A percentile compares a stretch with the other conserved stretches of the same genome.
phyloP scores from a whole-genome alignment of 2,888 invertebrate genomes.

The Drosophila borealis region DNA sequence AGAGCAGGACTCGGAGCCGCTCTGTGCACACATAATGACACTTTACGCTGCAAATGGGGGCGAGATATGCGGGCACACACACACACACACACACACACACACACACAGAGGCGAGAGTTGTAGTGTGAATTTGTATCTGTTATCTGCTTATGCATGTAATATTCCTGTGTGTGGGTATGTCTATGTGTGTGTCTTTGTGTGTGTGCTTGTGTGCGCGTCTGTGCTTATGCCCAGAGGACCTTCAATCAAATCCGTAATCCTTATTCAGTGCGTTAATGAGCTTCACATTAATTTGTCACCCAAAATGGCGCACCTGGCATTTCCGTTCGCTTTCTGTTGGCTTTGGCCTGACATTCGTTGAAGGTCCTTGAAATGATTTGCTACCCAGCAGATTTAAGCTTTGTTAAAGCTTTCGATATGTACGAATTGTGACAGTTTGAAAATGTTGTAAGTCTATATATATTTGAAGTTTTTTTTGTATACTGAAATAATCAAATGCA shows the following conservation, averaged over 20 bases:
- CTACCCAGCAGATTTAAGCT: background rate
- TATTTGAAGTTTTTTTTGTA: background rate
- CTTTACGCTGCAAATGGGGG: constrained; percentile 71
- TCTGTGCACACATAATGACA: constrained; percentile 67
- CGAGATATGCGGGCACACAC: constrained; percentile 56
- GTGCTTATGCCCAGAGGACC: constrained; percentile 71
- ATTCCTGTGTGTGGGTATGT: constrained; percentile 27
- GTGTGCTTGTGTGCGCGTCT: constrained; percentile 31
- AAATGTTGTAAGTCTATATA: background rate
- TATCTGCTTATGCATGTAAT: constrained; percentile 58
- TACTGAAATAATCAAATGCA: too few species aligned
- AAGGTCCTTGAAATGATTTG: constrained; percentile 63
- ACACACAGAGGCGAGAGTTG: constrained; percentile 3
- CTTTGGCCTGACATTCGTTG: constrained; percentile 50
- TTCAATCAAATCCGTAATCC: constrained; percentile 81
- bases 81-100: constrained; percentile 30
- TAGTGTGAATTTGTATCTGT: constrained; percentile 54
- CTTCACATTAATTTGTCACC: constrained; percentile 76
- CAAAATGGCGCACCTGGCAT: constrained; percentile 73
- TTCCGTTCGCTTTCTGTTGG: constrained; percentile 19
- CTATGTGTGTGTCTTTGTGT: constrained; percentile 34
- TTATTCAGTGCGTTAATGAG: constrained; percentile 81
- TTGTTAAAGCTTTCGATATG: constrained; percentile 10
- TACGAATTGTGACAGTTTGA: background rate
- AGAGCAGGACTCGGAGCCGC: constrained; percentile 27